Base-by-base conservation (phyloP, 1,140 invertebrate species). In the Druon quercuslanigerum region DNA sequence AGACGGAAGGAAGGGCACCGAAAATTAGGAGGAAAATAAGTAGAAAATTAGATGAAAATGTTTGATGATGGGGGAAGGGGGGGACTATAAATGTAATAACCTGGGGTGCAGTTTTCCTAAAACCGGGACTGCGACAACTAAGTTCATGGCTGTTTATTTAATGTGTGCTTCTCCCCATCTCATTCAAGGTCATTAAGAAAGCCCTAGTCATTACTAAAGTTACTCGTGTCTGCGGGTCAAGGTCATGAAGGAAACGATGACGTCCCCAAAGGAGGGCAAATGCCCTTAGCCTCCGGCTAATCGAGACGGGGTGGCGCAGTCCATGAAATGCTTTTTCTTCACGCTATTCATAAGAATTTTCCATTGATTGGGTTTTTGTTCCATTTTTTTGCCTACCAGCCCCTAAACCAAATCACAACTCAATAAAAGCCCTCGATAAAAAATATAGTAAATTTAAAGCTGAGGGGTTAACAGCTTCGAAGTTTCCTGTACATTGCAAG, bases 111-210 rank as follows among this genome's bases (percentile, higher is more conserved):
- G 2, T 33, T 33, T 33, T 33, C 25, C 25, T 33, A 5, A 33
- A 33, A 33, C 25, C 2, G 25, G 25, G 25, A 33, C 25, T 33
- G 25, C 25, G 60, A n/a, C 12, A 40, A 33, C 52, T 3, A 66
- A 66, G 8, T 33, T 40, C 8, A 40, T 40, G 8, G 33, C 14
- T 25, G 12, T 33, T 40, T 40, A 40, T 66, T 40, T 33, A 40
- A 25, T 66, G 19, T 40, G 57, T 66, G 25, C 16, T 40, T 46
- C 40, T 66, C 60, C 60, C 60, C 60, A n/a, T 40, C 60, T 7
- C 46, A 66, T 66, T 66, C 7, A 66, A 66, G 60, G 40, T 66
- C 60, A 66, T 66, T 66, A 66, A 66, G 60, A 8, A 66, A 66
- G 25, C 33, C 60, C 60, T 66, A 66, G 46, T 66, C 25, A 66